Evolutionary conservation across 2,113 vertebrate species (phyloP).

Genomic region (Meriones unguiculatus): DNA sequence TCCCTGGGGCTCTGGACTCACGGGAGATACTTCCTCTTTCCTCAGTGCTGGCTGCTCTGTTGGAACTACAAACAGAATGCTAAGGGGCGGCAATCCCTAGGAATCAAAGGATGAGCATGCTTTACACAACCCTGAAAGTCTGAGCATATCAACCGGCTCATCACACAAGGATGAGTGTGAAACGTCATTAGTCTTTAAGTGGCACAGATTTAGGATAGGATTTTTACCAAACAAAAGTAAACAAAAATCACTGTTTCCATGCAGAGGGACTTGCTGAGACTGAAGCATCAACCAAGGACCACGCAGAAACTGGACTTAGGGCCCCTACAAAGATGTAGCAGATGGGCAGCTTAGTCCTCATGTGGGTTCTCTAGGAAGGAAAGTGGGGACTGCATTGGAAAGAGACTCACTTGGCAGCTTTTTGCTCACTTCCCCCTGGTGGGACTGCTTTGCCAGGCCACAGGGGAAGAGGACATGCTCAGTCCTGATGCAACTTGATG

Average conservation of each 20-base stretch:
- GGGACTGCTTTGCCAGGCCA: no score
- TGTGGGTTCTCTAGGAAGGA: no score
- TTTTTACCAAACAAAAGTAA: slow-evolving; percentile 74
- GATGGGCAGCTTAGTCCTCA: no score
- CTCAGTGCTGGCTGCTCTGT: neutral
- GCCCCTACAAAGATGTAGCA: no score
- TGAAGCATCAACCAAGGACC: no score
- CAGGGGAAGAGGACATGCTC: no score
- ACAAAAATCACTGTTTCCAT: slow-evolving; percentile 30
- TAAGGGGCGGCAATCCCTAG: slow-evolving; percentile 11
- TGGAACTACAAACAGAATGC: slow-evolving; percentile 26
- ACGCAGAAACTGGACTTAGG: no score
- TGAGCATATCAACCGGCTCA: slow-evolving; percentile 66
- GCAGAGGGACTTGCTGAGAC: no score
- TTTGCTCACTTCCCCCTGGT: no score
- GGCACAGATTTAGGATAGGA: slow-evolving; percentile 59
- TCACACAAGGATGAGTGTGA: slow-evolving; percentile 73
- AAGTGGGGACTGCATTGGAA: no score
- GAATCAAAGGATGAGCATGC: slow-evolving; percentile 40
- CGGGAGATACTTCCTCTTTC: neutral
- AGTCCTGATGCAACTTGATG: no score
- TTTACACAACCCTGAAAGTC: slow-evolving; percentile 64
- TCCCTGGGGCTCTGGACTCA: neutral
- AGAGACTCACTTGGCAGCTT: no score
- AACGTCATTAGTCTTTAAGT: slow-evolving; percentile 78